phyloP scores from a whole-genome alignment of 1,140 invertebrate species.

The Proales similis region DNA sequence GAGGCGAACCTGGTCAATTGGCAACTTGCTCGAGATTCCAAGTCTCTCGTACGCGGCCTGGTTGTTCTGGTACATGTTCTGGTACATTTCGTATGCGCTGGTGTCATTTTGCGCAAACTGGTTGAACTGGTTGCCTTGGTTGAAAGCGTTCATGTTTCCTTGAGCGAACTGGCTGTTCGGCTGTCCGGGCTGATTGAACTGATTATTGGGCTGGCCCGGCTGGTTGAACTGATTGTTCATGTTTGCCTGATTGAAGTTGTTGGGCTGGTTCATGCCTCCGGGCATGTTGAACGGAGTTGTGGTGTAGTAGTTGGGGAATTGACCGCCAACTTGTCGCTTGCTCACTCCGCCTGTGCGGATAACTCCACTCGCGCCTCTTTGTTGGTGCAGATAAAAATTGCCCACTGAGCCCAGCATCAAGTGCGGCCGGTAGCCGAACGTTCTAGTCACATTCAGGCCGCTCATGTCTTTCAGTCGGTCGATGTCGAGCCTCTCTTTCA shows the following conservation, averaged over 20 bases:
- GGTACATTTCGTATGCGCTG: constrained; percentile 9
- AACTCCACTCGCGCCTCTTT: too few species aligned
- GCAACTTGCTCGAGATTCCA: constrained; percentile 3
- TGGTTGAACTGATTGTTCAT: too few species aligned
- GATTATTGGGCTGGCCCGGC: too few species aligned
- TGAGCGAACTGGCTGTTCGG: too few species aligned
- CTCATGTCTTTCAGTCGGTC: constrained; percentile 18
- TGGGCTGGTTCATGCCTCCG: background rate
- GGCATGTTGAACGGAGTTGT: too few species aligned
- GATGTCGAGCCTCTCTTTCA: constrained; percentile 1
- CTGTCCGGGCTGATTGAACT: too few species aligned
- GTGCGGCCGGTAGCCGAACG: constrained; percentile 2
- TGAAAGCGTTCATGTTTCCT: too few species aligned
- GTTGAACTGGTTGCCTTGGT: background rate
- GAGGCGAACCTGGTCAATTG: constrained; percentile 14
- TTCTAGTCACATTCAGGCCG: background rate
- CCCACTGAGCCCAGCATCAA: constrained; percentile 5
- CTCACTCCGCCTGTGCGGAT: too few species aligned
- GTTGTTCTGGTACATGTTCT: background rate
- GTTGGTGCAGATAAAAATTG: constrained; percentile 21
- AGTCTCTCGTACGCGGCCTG: background rate
- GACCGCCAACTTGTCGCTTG: too few species aligned
- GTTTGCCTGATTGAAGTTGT: background rate
- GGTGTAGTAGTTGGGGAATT: too few species aligned
- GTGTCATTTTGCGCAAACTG: constrained; percentile 9